Conservation (phyloP, 2,797 vertebrate species). For the Channa striata region DNA sequence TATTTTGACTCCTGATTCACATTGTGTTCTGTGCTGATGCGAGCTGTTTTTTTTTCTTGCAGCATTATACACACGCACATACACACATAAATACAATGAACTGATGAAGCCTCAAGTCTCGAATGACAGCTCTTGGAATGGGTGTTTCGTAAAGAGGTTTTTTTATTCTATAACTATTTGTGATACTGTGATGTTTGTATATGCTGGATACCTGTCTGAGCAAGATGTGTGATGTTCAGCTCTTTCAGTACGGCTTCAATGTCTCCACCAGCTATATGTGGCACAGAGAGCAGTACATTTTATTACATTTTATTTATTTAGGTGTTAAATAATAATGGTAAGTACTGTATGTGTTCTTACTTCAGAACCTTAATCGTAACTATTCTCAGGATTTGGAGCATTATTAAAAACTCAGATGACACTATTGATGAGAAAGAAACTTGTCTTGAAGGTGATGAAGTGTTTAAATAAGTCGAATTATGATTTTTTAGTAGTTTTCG, state of each 20-base stretch:
- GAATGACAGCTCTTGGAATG: neutral
- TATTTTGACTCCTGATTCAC: slow-evolving; percentile 31
- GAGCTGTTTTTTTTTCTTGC: slow-evolving; percentile 11
- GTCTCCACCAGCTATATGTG: no score
- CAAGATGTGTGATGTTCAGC: neutral
- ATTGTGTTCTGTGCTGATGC: slow-evolving; percentile 16
- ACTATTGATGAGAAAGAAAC: no score
- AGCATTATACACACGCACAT: neutral
- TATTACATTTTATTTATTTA: no score
- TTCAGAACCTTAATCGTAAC: no score
- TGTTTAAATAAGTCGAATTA: no score
- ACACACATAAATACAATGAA: slow-evolving; percentile 3
- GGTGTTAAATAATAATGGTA: no score
- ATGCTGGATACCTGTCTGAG: slow-evolving; percentile 1
- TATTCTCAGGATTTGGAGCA: no score
- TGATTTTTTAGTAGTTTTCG: no score
- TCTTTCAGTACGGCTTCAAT: neutral
- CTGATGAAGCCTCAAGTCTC: slow-evolving; percentile 8
- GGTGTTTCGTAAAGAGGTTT: neutral
- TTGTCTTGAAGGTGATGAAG: no score
- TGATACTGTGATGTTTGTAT: neutral
- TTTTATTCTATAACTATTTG: neutral
- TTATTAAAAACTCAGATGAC: no score
- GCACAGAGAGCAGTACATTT: no score
- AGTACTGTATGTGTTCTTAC: no score